These are phyloP conservation scores for Myrmecophaga tridactyla DNA, from an alignment of 2,113 vertebrate genomes.

Conservation along the genomic window DNA sequence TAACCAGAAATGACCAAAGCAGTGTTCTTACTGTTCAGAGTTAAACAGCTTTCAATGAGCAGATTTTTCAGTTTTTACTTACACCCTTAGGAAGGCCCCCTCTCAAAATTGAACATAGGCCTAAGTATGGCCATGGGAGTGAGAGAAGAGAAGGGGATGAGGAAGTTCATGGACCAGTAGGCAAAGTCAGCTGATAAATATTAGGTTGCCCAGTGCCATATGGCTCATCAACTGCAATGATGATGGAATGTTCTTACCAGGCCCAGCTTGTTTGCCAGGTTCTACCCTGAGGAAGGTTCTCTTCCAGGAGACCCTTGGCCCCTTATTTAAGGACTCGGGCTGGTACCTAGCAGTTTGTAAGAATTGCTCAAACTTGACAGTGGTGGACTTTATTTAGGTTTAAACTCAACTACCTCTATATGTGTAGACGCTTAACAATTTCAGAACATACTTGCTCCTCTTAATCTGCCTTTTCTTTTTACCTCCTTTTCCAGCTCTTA, in stretches of 20 bases:
- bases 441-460: not conserved
- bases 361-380: not conserved
- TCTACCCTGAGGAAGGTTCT: not conserved
- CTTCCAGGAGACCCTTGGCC: not conserved
- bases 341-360: not conserved
- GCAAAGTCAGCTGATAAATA: not conserved
- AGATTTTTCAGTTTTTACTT: not conserved
- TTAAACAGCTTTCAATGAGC: not conserved
- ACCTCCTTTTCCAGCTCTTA: not conserved
- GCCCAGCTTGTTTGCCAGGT: accelerated
- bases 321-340: not conserved
- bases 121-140: too few relatives aligned
- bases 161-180: not conserved
- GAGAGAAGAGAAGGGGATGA: not conserved
- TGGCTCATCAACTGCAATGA: not conserved
- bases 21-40: not conserved
- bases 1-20: not conserved
- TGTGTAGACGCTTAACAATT: not conserved
- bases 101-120: not conserved
- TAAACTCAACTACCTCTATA: not conserved
- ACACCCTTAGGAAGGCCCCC: too few relatives aligned
- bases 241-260: not conserved
- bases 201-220: not conserved
- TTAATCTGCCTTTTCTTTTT: not conserved
- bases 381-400: not conserved